phyloP scores from a whole-genome alignment of 2,113 vertebrate genomes.

The Brienomyrus longianalis region DNA sequence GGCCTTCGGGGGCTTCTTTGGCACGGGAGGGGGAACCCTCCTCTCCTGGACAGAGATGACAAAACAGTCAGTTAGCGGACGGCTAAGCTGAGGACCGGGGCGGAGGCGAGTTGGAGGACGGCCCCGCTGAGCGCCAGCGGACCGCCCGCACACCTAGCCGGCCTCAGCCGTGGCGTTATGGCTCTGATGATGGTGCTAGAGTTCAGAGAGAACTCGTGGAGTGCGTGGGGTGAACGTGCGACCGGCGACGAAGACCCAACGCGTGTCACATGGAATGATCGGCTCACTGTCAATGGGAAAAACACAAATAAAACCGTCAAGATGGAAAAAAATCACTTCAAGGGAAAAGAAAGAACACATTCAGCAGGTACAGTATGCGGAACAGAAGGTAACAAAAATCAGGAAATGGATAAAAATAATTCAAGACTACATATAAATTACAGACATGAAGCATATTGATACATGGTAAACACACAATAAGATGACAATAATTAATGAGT shows the following conservation, averaged over 20 bases:
- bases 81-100: slow-evolving; percentile 6
- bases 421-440: neutral
- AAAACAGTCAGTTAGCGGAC: slow-evolving; percentile 30
- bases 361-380: neutral
- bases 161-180: neutral
- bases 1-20: slow-evolving; percentile 96
- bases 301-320: slow-evolving; percentile 40
- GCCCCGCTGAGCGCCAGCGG: neutral
- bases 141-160: neutral
- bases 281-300: slow-evolving; percentile 60
- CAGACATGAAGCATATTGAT: neutral
- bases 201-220: neutral
- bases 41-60: slow-evolving; percentile 84
- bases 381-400: neutral
- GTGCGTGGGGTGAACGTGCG: neutral
- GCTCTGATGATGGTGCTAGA: neutral
- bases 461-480: neutral
- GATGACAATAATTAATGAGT: neutral
- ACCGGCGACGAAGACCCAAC: slow-evolving; percentile 41
- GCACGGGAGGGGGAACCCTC: slow-evolving; percentile 93
- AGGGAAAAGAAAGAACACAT: slow-evolving; percentile 29
- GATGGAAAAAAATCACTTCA: slow-evolving; percentile 40
- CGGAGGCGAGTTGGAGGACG: slow-evolving; percentile 8
- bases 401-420: neutral
- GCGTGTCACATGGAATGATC: slow-evolving; percentile 54